Conservation (phyloP, 2,113 vertebrate genomes). For the Apteryx mantelli region DNA sequence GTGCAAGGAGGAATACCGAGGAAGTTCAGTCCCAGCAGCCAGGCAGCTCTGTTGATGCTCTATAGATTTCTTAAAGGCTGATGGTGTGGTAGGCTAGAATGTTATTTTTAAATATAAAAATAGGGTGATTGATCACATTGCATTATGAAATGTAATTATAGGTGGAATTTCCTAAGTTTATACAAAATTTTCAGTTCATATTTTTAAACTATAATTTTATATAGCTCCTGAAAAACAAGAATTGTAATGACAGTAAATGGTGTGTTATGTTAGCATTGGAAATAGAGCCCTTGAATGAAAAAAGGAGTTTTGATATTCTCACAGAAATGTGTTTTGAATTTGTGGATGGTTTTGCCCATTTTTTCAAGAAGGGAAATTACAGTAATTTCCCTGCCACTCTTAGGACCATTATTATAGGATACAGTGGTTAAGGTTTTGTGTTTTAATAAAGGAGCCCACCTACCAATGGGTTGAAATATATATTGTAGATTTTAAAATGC, state of each 20-base stretch:
- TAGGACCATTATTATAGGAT: neutral
- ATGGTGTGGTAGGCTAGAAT: neutral
- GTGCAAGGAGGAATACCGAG: neutral
- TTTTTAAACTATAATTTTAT: neutral
- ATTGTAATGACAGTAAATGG: neutral
- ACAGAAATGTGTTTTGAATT: conserved; percentile 6
- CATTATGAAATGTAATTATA: neutral
- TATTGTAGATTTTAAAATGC: neutral
- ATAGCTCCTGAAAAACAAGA: neutral
- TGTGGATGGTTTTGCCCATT: neutral
- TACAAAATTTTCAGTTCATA: neutral
- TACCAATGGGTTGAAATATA: neutral
- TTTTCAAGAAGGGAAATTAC: conserved; percentile 12
- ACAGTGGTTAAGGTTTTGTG: neutral
- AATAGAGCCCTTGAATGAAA: neutral
- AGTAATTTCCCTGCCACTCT: conserved; percentile 35
- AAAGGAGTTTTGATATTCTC: neutral
- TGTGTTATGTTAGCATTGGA: neutral
- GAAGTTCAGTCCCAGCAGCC: neutral
- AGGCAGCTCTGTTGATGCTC: neutral
- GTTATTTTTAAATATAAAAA: neutral
- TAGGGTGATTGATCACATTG: neutral
- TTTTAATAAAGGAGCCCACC: conserved; percentile 25
- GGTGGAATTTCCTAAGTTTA: neutral
- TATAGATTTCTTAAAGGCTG: neutral